phyloP scores from a whole-genome alignment of 2,797 vertebrate genomes.

The Bovichtus diacanthus region DNA sequence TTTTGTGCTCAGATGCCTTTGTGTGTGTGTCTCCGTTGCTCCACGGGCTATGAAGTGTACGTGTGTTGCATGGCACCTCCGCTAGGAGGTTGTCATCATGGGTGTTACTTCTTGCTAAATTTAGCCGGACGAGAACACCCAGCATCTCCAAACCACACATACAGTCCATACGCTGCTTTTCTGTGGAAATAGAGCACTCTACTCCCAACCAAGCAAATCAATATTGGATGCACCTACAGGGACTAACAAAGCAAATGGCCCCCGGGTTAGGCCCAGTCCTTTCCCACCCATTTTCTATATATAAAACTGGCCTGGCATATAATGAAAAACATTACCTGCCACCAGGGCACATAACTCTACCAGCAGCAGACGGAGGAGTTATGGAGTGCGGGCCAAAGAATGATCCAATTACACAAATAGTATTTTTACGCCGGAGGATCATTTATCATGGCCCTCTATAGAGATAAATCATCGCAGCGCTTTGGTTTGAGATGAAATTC shows the following conservation, averaged over 20 bases:
- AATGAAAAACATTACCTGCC: slow-evolving; percentile 86
- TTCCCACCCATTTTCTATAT: slow-evolving; percentile 83
- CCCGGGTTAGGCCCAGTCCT: slow-evolving; percentile 74
- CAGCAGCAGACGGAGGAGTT: slow-evolving; percentile 74
- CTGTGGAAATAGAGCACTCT: slow-evolving; percentile 65
- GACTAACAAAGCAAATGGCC: slow-evolving; percentile 80
- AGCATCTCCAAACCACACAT: slow-evolving; percentile 49
- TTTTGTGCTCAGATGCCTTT: slow-evolving; percentile 3
- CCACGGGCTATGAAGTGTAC: slow-evolving; percentile 22
- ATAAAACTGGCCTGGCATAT: slow-evolving; percentile 82
- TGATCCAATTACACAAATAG: slow-evolving; percentile 84
- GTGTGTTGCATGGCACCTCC: slow-evolving; percentile 48
- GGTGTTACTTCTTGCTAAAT: slow-evolving; percentile 74
- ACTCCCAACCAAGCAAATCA: slow-evolving; percentile 77
- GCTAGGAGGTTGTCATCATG: slow-evolving; percentile 56
- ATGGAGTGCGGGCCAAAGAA: slow-evolving; percentile 70
- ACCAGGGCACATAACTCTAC: slow-evolving; percentile 77
- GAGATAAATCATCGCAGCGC: slow-evolving; percentile 68
- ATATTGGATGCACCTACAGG: slow-evolving; percentile 83
- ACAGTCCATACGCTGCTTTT: slow-evolving; percentile 54
- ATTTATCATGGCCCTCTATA: slow-evolving; percentile 58
- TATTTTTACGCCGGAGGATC: slow-evolving; percentile 71
- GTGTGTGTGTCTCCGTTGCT: slow-evolving; percentile 26
- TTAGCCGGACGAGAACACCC: slow-evolving; percentile 71
- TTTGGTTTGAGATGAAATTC: slow-evolving; percentile 64